Conservation (phyloP, 2,797 vertebrate species). For the Gymnoscopelus microlampas region DNA sequence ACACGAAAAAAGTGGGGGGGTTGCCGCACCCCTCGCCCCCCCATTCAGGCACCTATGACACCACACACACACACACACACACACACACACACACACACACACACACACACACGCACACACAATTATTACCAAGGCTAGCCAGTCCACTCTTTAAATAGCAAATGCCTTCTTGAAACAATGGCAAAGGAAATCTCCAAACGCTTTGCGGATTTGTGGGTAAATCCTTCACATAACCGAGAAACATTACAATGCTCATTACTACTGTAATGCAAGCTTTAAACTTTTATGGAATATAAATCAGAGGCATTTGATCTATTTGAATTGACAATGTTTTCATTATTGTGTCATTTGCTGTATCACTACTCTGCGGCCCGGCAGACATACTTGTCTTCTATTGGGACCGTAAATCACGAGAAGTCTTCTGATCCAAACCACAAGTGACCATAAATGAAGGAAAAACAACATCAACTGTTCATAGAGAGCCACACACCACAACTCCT, state of each 20-base stretch:
- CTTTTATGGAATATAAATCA: conserved; percentile 1
- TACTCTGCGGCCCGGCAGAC: conserved; percentile 41
- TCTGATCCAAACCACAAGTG: conserved; percentile 45
- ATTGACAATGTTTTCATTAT: conserved; percentile 27
- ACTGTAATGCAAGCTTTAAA: conserved; percentile 13
- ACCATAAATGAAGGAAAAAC: too few relatives aligned
- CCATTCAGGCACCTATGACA: too few relatives aligned
- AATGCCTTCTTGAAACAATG: background rate
- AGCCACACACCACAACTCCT: too few relatives aligned
- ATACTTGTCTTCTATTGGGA: conserved; percentile 8
- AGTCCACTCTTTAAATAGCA: background rate
- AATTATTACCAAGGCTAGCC: background rate
- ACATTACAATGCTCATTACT: background rate
- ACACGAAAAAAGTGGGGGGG: too few relatives aligned
- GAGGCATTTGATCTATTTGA: background rate
- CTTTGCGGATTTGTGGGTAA: background rate
- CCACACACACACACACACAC: too few relatives aligned
- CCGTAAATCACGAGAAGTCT: conserved; percentile 35
- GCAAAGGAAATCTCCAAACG: background rate
- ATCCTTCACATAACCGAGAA: background rate
- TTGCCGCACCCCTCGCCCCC: too few relatives aligned
- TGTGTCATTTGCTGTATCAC: conserved; percentile 35
- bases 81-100: too few relatives aligned
- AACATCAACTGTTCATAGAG: too few relatives aligned
- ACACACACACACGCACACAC: background rate